phyloP scores from a whole-genome alignment of 2,888 invertebrate species.

The Lottia scabra region DNA sequence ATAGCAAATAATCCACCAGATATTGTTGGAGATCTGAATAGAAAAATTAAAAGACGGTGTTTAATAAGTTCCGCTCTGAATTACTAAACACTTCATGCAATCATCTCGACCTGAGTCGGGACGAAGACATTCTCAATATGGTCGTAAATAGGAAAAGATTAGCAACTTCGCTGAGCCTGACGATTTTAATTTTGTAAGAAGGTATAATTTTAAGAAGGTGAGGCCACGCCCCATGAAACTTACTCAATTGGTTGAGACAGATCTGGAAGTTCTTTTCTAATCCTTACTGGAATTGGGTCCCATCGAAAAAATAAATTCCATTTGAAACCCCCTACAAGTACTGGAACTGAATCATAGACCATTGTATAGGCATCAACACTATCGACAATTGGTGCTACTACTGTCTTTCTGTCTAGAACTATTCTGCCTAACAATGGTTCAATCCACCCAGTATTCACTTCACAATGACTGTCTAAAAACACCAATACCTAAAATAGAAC shows the following conservation, averaged over 20 bases:
- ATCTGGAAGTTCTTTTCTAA: conserved; percentile 7
- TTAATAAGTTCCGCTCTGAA: no score
- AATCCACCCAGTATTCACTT: conserved; percentile 80
- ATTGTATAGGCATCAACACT: conserved; percentile 94
- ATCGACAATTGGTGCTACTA: conserved; percentile 96
- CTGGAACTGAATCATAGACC: conserved; percentile 73
- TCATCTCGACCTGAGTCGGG: no score
- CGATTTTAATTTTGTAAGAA: no score
- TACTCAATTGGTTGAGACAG: conserved; percentile 30
- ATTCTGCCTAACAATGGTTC: conserved; percentile 92
- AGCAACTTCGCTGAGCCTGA: no score
- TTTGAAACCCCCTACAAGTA: conserved; percentile 72
- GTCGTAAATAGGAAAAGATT: no score
- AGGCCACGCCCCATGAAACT: not conserved
- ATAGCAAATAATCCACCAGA: conserved; percentile 98
- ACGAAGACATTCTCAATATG: no score
- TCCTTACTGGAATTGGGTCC: conserved; percentile 26
- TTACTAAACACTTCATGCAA: no score
- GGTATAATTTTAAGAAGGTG: no score
- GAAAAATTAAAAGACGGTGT: no score
- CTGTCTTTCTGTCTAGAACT: conserved; percentile 74
- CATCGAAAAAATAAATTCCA: conserved; percentile 71
- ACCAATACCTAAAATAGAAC: not conserved
- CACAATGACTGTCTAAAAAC: conserved; percentile 4
- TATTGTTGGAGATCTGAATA: conserved; percentile 87